Percentiles rank a stretch among this genome's conserved stretches.
Conservation (phyloP, 2,888 invertebrate species). For the Tuberolachnus salignus region DNA sequence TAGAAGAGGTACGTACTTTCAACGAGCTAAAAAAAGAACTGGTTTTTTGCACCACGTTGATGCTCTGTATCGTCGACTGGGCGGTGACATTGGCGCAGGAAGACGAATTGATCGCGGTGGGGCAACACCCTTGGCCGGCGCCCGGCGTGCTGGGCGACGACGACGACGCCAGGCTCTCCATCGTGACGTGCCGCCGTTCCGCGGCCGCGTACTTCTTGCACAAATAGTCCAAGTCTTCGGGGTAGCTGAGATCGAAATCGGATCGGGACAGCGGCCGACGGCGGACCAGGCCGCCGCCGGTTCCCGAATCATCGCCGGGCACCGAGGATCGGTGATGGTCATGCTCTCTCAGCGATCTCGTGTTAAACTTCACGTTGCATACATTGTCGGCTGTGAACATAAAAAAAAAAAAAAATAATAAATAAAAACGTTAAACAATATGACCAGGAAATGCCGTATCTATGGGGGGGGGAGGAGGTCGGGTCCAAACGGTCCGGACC, state of each 20-base stretch:
- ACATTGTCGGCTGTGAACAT: conserved; percentile 43
- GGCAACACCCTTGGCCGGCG: conserved; percentile 50
- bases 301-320: conserved; percentile 63
- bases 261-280: conserved; percentile 61
- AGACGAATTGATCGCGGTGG: conserved; percentile 44
- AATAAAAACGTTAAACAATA: no score
- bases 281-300: conserved; percentile 64
- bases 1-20: conserved; percentile 68
- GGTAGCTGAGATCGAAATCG: conserved; percentile 45
- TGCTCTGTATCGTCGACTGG: conserved; percentile 63
- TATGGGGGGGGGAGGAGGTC: no score
- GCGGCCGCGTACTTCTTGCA: conserved; percentile 37
- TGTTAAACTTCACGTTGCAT: conserved; percentile 38
- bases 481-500: no score
- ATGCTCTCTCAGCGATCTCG: conserved; percentile 55
- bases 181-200: conserved; percentile 40
- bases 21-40: conserved; percentile 83
- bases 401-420: not conserved
- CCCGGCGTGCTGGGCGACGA: conserved; percentile 51
- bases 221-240: conserved; percentile 39
- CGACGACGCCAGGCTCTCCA: conserved; percentile 44
- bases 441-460: no score
- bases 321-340: conserved; percentile 63
- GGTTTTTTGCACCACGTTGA: conserved; percentile 79
- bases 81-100: conserved; percentile 62